Base-by-base conservation (phyloP, 2,888 invertebrate genomes). In the Dolichopus griseipennis region DNA sequence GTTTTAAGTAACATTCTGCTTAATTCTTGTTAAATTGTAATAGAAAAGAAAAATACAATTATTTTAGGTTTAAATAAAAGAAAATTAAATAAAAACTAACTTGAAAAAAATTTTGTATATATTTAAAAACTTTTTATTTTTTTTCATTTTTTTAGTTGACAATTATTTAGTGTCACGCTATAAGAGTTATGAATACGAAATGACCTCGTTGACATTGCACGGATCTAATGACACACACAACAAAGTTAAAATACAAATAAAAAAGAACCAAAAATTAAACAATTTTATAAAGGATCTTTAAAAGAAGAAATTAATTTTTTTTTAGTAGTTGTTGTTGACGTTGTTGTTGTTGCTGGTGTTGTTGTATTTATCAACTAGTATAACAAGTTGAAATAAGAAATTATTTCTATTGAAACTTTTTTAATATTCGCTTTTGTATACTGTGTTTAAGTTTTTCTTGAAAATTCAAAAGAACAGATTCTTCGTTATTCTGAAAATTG, bases 171-270 rank as follows among this genome's bases (percentile, higher is more conserved):
- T 69, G 71, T 69, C 71, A 71, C 71, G 71, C 71, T 68, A 71
- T 65, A 71, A 70, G 69, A 71, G 67, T 71, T 71, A 71, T 71
- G 69, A 68, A 71, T 69, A 66, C 65, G 61, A 71, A 71, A 71
- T 69, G 71, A 71, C 71, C 71, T 70, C 71, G 68, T 69, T 71
- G 71, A 71, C 71, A 71, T 71, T 71, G 69, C 68, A 67, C 71
- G 71, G 66, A 67, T 70, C 67, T 20, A 65, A 43, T 12, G 6
- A 52, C 37, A 37, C 8, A 37, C 10, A 37, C 37, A 12, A 52
- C 9, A 18, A 43, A 27, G 3, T 52, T 6, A 18, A n/a, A 52
- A 52, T 5, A 27, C 27, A 27, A 27, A 27, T 27, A 27, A 27
- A 27, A 41, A 41, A 6, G 41, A 41, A 41, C 3, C 3, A 41